Evolutionary conservation across 2,797 vertebrate genomes (phyloP).

Genomic region (Danio choprae): DNA sequence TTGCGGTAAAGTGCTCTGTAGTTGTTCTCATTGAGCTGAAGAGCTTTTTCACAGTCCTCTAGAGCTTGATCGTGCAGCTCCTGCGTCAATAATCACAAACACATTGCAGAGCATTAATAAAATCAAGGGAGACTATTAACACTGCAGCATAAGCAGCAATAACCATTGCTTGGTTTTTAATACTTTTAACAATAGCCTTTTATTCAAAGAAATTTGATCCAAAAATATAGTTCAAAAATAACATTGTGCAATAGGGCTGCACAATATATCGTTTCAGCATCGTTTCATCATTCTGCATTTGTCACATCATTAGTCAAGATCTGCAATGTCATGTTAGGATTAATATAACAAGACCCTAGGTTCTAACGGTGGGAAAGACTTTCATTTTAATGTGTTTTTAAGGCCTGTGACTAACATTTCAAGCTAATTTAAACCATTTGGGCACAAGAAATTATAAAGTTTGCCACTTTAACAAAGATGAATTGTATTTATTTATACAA

Average conservation of each 20-base stretch:
- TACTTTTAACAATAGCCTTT: neutral
- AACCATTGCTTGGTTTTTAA: neutral
- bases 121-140: neutral
- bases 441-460: too few relatives aligned
- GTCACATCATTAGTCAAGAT: too few relatives aligned
- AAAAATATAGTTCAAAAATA: neutral
- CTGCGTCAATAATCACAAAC: slow-evolving; percentile 68
- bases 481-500: too few relatives aligned
- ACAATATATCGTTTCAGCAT: too few relatives aligned
- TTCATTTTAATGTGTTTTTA: neutral
- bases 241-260: too few relatives aligned
- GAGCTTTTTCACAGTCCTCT: slow-evolving; percentile 90
- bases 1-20: slow-evolving; percentile 92
- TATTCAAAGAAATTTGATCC: neutral
- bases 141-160: neutral
- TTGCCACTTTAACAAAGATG: too few relatives aligned
- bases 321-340: too few relatives aligned
- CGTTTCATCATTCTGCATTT: too few relatives aligned
- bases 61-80: slow-evolving; percentile 88
- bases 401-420: too few relatives aligned
- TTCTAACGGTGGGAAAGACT: too few relatives aligned
- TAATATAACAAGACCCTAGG: too few relatives aligned
- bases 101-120: slow-evolving; percentile 1
- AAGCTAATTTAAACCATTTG: too few relatives aligned
- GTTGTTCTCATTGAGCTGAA: slow-evolving; percentile 88